Evolutionary conservation across 2,888 invertebrate species (phyloP).

Genomic region (Pedicia rivosa): DNA sequence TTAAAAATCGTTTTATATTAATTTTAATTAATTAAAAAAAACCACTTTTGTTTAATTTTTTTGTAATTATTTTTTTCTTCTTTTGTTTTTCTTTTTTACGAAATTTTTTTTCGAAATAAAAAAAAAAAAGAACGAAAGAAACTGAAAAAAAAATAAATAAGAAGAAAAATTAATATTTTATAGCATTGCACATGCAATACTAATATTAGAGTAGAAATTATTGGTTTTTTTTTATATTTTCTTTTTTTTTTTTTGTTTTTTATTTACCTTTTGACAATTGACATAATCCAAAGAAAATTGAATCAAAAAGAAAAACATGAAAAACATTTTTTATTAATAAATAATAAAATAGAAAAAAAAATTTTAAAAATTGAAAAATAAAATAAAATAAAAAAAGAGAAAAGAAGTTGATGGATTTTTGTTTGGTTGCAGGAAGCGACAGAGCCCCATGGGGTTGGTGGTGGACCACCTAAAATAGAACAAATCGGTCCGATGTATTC

Average conservation of each 20-base stretch:
- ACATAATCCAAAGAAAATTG: slow-evolving; percentile 7
- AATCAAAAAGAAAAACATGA: slow-evolving; percentile 6
- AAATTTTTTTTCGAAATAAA: no score
- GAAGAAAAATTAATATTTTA: not conserved
- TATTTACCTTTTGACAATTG: slow-evolving; percentile 7
- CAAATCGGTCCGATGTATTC: slow-evolving; percentile 40
- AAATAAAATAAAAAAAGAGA: slow-evolving; percentile 23
- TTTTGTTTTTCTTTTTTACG: no score
- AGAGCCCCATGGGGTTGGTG: slow-evolving; percentile 43
- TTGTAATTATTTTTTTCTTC: no score
- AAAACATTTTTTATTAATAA: slow-evolving; percentile 3
- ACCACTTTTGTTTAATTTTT: no score
- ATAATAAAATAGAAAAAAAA: slow-evolving; percentile 4
- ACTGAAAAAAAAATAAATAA: not conserved
- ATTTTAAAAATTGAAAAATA: slow-evolving; percentile 8
- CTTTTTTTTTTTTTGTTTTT: slow-evolving; percentile 2
- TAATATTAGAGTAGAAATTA: not conserved
- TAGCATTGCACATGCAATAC: no score
- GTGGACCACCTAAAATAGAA: slow-evolving; percentile 15
- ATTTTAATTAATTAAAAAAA: no score
- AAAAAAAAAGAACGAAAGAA: slow-evolving; percentile 12
- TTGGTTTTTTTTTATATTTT: not conserved
- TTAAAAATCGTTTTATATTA: slow-evolving; percentile 16
- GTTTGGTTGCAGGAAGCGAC: slow-evolving; percentile 82
- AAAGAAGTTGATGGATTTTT: slow-evolving; percentile 82